Conservation (phyloP, 2,888 invertebrate genomes). For the Caenorhabditis sp. region DNA sequence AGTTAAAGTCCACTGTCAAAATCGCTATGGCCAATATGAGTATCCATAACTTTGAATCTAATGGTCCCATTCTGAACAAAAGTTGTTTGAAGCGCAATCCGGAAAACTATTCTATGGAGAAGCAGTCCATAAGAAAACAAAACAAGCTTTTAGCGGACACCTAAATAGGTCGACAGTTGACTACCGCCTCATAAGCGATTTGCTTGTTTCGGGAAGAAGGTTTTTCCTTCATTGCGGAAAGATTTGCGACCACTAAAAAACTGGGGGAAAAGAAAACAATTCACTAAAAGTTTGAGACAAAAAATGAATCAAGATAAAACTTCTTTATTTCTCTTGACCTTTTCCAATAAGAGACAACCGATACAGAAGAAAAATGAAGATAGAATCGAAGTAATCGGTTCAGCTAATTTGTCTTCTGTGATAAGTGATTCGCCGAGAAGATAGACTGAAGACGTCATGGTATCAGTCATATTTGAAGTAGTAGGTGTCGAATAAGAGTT, state of each 20-base stretch:
- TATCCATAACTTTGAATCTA: slow-evolving; percentile 39
- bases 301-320: not conserved
- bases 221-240: slow-evolving; percentile 37
- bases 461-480: no score
- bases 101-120: slow-evolving; percentile 17
- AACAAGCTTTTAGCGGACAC: slow-evolving; percentile 52
- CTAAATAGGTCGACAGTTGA: slow-evolving; percentile 57
- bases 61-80: slow-evolving; percentile 26
- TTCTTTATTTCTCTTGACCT: not conserved
- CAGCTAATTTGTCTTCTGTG: slow-evolving; percentile 1
- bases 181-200: slow-evolving; percentile 51
- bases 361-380: slow-evolving; percentile 20
- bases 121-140: slow-evolving; percentile 34
- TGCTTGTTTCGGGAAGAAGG: slow-evolving; percentile 8
- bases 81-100: no score
- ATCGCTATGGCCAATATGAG: not conserved
- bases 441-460: not conserved
- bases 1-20: slow-evolving; percentile 31
- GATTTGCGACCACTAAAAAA: slow-evolving; percentile 44
- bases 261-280: slow-evolving; percentile 10
- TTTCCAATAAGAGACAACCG: not conserved
- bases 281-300: slow-evolving; percentile 6
- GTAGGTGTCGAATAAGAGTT: no score
- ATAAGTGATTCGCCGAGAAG: not conserved
- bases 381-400: slow-evolving; percentile 19